Evolutionary conservation across 92 coral and sea anemone species (phyloP), one percentile per base, ranked within the genome.

Genomic region (Micromussa lordhowensis): DNA sequence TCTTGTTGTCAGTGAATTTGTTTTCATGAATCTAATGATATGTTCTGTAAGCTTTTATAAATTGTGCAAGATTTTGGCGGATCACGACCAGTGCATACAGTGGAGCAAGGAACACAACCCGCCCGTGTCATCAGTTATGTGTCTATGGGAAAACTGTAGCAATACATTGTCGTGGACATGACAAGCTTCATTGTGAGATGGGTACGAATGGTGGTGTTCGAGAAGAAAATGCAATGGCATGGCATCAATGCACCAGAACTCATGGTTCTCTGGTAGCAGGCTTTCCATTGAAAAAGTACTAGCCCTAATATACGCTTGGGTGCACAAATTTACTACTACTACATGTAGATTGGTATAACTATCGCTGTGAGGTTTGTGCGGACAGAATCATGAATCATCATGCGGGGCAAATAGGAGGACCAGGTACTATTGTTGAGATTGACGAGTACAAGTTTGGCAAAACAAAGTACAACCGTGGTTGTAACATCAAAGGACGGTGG

Each of bases 291-390:
- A n/a, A n/a, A n/a, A n/a, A n/a, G n/a, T n/a, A n/a, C n/a, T n/a
- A n/a, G n/a, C n/a, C n/a, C n/a, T n/a, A n/a, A n/a, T n/a, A n/a
- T n/a, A n/a, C n/a, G n/a, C n/a, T n/a, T n/a, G n/a, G n/a, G n/a
- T n/a, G n/a, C n/a, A 57, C 22, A 24, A 58, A 58, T n/a, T n/a
- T n/a, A 3, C 66, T 5, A 58, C 66, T 22, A 18, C 89, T 12
- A 74, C 89, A 10, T 84, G 35, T 64, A 78, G 84, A 86, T 86
- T 86, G 84, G 89, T 86, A 59, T 85, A 58, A 76, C 57, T 85
- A 31, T 71, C 40, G 89, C 59, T n/a, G n/a, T n/a, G n/a, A n/a
- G n/a, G n/a, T n/a, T n/a, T n/a, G n/a, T n/a, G n/a, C n/a, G n/a
- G n/a, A n/a, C n/a, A n/a, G n/a, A n/a, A n/a, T n/a, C n/a, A n/a